phyloP scores from a whole-genome alignment of 2,797 vertebrate species.

The Halcyon smyrnensis region DNA sequence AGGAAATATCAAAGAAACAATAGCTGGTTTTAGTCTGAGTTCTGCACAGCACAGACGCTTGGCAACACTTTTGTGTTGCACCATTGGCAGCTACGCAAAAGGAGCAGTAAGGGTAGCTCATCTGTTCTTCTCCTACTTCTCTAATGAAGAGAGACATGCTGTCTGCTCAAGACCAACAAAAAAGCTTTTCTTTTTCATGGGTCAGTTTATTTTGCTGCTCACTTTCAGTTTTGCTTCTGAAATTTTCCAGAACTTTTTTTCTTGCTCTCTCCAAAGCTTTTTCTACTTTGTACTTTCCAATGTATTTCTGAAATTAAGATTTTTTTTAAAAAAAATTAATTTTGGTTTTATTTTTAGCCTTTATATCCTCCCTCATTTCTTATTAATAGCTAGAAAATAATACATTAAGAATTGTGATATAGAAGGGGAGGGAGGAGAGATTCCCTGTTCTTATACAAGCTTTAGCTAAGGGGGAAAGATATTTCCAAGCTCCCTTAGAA shows the following conservation, averaged over 20 bases:
- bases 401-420: neutral
- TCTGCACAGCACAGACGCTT: neutral
- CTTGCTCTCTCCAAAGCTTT: neutral
- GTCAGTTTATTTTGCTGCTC: neutral
- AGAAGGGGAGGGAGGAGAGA: neutral
- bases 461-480: neutral
- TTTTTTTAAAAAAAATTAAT: neutral
- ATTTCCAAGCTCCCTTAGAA: conserved; percentile 29
- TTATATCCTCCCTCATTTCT: neutral
- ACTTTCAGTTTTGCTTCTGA: neutral
- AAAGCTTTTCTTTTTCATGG: neutral
- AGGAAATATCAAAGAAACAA: neutral
- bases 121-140: neutral
- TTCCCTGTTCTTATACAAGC: neutral
- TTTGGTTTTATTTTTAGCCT: conserved; percentile 1
- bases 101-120: neutral
- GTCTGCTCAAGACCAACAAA: neutral
- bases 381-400: neutral
- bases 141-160: neutral
- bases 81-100: neutral
- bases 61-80: neutral
- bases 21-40: neutral
- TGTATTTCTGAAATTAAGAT: neutral
- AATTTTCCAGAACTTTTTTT: neutral
- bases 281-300: neutral